A percentile compares a stretch with the other conserved stretches of the same genome.
Conservation (phyloP, 2,113 vertebrate species). For the Rhadina sibilatrix region DNA sequence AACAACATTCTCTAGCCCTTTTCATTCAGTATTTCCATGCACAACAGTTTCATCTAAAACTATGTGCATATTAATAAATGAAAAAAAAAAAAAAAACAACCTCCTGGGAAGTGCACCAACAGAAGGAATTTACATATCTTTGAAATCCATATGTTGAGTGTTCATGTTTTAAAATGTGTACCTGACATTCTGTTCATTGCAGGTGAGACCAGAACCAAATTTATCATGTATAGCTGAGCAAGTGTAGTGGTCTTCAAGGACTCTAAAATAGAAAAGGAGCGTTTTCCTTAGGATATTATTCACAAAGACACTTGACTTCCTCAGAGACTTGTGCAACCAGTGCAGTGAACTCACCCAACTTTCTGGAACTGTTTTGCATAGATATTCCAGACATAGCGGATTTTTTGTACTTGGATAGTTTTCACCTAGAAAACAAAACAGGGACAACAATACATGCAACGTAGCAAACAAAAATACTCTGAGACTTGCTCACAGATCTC, state of each 20-base stretch:
- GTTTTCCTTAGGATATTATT: not conserved
- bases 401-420: slow-evolving; percentile 77
- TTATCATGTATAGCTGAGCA: slow-evolving; percentile 72
- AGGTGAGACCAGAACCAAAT: slow-evolving; percentile 75
- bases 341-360: slow-evolving; percentile 71
- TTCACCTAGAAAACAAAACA: slow-evolving; percentile 69
- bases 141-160: not conserved
- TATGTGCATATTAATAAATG: not conserved
- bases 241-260: slow-evolving; percentile 73
- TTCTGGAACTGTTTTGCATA: slow-evolving; percentile 72
- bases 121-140: not conserved
- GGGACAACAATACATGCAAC: not conserved
- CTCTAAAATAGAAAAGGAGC: slow-evolving; percentile 58
- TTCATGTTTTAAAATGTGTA: slow-evolving; percentile 6
- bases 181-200: slow-evolving; percentile 73
- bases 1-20: not conserved
- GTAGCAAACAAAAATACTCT: not conserved
- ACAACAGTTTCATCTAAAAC: not conserved
- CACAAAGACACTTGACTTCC: not conserved
- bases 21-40: not conserved
- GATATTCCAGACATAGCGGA: slow-evolving; percentile 78
- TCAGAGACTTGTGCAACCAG: not conserved
- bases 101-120: not conserved
- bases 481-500: not conserved
- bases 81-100: not conserved